Evolutionary conservation across 2,797 vertebrate species (phyloP).

Genomic region (Distichodus sexfasciatus): DNA sequence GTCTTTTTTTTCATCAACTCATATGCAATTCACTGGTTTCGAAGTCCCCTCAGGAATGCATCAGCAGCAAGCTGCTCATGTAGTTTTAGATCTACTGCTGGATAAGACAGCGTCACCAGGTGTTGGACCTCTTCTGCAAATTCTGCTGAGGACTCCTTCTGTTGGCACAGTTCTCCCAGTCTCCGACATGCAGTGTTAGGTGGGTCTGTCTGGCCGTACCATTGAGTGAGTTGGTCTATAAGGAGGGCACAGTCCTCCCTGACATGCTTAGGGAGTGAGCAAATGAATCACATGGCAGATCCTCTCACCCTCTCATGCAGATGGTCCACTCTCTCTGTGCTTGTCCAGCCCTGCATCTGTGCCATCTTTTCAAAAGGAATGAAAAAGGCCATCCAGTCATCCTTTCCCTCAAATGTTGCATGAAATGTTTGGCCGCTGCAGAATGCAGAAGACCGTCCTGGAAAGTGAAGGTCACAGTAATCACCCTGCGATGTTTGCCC

Average conservation of each 20-base stretch:
- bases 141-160: constrained; percentile 13
- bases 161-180: constrained; percentile 22
- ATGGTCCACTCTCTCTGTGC: constrained; percentile 2
- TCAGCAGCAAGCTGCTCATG: constrained; percentile 29
- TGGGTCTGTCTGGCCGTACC: background rate
- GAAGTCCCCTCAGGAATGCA: background rate
- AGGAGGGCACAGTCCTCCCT: constrained; percentile 6
- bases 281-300: constrained; percentile 14
- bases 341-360: constrained; percentile 11
- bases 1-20: constrained; percentile 39
- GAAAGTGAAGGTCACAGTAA: no score
- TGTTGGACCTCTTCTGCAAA: constrained; percentile 31
- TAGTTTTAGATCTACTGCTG: constrained; percentile 11
- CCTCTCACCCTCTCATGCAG: constrained; percentile 25
- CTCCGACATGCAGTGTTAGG: background rate
- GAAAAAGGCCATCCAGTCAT: constrained; percentile 23
- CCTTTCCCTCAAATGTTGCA: constrained; percentile 17
- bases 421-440: no score
- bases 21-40: constrained; percentile 23
- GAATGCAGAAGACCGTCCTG: no score
- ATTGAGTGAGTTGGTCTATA: background rate
- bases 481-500: no score
- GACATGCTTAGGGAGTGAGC: constrained; percentile 23
- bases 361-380: constrained; percentile 18
- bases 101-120: constrained; percentile 23